A percentile compares a stretch with the other conserved stretches of the same genome.
Conservation (phyloP, 2,113 vertebrate genomes). For the Sinosuthora webbiana region DNA sequence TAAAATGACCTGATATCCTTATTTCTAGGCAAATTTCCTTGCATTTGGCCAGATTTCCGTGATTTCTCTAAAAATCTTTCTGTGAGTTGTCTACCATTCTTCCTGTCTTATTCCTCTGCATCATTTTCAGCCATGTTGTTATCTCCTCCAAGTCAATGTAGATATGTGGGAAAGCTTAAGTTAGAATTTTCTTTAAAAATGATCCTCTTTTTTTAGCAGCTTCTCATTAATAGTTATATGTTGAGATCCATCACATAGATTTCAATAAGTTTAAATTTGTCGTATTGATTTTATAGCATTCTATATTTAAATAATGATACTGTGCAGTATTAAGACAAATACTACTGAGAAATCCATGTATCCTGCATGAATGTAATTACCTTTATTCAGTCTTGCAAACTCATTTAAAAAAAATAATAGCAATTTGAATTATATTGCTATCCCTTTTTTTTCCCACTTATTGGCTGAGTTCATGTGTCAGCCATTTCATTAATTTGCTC, state of each 20-base stretch:
- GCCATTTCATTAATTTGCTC: constrained; percentile 33
- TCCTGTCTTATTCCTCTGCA: background rate
- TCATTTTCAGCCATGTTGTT: background rate
- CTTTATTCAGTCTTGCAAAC: background rate
- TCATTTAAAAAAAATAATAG: background rate
- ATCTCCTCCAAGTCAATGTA: background rate
- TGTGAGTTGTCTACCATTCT: background rate
- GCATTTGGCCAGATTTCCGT: background rate
- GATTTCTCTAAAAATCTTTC: background rate
- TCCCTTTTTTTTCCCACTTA: background rate
- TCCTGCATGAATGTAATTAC: background rate
- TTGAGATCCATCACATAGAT: background rate
- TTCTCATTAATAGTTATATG: background rate
- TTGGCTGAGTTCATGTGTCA: background rate
- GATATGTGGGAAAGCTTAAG: background rate
- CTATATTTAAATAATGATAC: background rate
- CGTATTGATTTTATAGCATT: background rate
- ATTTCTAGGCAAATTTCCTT: background rate
- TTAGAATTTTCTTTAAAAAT: background rate
- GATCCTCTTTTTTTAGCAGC: background rate
- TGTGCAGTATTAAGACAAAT: background rate
- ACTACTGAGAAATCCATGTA: background rate
- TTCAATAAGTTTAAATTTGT: background rate
- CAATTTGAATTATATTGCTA: background rate
- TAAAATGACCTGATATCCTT: background rate